A percentile compares a stretch with the other conserved stretches of the same genome.
Evolutionary conservation across 2,888 invertebrate species (phyloP).

Genomic region (Drosophila quinaria): DNA sequence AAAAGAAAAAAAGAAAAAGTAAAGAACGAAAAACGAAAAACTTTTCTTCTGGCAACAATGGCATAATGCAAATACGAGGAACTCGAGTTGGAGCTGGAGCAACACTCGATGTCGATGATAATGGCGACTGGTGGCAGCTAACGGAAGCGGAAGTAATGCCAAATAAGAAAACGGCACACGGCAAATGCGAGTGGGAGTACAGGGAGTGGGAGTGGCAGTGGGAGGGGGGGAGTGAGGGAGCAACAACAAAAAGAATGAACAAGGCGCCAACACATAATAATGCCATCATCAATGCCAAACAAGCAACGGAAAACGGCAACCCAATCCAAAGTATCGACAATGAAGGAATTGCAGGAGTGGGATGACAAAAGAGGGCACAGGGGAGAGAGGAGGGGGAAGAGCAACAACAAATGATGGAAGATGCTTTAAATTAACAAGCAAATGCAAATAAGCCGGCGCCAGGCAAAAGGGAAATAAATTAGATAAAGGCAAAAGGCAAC

Average conservation of each 20-base stretch:
- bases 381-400: neutral
- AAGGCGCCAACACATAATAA: conserved; percentile 78
- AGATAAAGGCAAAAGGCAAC: conserved; percentile 75
- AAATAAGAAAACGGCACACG: conserved; percentile 53
- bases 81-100: conserved; percentile 13
- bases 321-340: conserved; percentile 67
- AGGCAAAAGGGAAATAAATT: conserved; percentile 70
- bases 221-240: conserved; percentile 15
- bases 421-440: conserved; percentile 80
- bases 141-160: conserved; percentile 80
- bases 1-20: conserved; percentile 52
- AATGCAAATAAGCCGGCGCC: conserved; percentile 77
- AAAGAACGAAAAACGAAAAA: conserved; percentile 52
- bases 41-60: conserved; percentile 55
- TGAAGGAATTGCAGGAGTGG: conserved; percentile 39
- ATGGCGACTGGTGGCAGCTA: conserved; percentile 63
- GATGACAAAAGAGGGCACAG: neutral
- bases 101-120: conserved; percentile 37
- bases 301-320: conserved; percentile 61
- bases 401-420: conserved; percentile 77
- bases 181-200: conserved; percentile 23
- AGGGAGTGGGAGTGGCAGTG: conserved; percentile 19
- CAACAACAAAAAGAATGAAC: conserved; percentile 36
- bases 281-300: conserved; percentile 77
- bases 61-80: conserved; percentile 49